These are phyloP conservation scores for Haliclona indistincta DNA, from an alignment of 37 sponge, comb jelly and placozoan genomes.

Conservation along the genomic window DNA sequence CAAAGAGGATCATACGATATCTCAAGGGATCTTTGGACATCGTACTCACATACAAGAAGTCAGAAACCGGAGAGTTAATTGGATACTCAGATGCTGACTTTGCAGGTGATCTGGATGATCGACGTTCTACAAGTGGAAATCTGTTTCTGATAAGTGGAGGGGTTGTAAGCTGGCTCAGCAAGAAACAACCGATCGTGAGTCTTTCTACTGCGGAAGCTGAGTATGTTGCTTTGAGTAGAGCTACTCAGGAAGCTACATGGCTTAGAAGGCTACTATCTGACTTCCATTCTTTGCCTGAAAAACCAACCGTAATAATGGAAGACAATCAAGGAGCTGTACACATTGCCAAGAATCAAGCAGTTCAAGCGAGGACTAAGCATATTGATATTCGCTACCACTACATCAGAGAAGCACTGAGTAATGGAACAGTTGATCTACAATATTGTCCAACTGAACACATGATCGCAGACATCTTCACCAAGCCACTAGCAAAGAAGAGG, in stretches of 20 bases:
- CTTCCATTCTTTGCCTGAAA: not conserved
- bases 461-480: constrained; percentile 38
- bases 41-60: constrained; percentile 10
- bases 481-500: constrained; percentile 14
- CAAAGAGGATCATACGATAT: constrained; percentile 44
- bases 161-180: constrained; percentile 47
- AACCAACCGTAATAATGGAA: constrained; percentile 18
- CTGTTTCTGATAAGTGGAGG: constrained; percentile 41
- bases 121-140: constrained; percentile 56
- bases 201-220: constrained; percentile 39
- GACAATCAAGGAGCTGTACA: constrained; percentile 56
- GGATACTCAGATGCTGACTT: constrained; percentile 65
- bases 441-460: constrained; percentile 43
- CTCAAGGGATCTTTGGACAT: constrained; percentile 36
- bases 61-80: constrained; percentile 13
- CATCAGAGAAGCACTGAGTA: constrained; percentile 24
- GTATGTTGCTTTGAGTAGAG: constrained; percentile 32
- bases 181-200: constrained; percentile 38
- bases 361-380: constrained; percentile 18
- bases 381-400: constrained; percentile 36
- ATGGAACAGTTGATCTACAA: constrained; percentile 6
- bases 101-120: constrained; percentile 35
- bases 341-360: constrained; percentile 39
- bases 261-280: constrained; percentile 19
- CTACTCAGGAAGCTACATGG: constrained; percentile 45